Base-by-base conservation (phyloP, 2,888 invertebrate species). In the Rapana venosa region DNA sequence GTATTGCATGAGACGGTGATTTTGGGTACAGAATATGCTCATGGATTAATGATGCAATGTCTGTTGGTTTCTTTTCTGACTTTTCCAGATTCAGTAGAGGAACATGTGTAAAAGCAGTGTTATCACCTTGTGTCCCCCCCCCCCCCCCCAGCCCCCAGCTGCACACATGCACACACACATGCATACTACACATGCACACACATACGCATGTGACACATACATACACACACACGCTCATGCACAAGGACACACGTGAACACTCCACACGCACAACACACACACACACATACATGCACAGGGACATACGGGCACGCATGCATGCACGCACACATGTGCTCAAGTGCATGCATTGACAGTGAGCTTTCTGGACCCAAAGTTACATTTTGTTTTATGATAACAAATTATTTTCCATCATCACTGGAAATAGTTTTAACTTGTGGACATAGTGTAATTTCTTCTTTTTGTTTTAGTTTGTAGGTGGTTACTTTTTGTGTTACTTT, bases 101-200 rank as follows among this genome's bases (percentile, higher is more conserved):
- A 47, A 47, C 47, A 47, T 47, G 2, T 47, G 8, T 47, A 47
- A 47, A n/a, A 47, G 47, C 47, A 47, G 8, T 47, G 47, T 47
- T 47, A 47, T 5, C 47, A 5, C 47, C 47, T 35, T 66, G 66
- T 22, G 5, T 66, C 66, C 17, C 66, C 2, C 66, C 66, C 13
- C 26, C 66, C 13, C 47, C 66, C 66, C 17, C 26, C 66, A 6
- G 4, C 66, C 17, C 13, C 66, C 66, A 1, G 66, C 13, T 36
- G 36, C 86, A 86, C 61, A 86, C 86, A 86, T 22, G 22, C 86
- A 86, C 86, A 58, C 86, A 58, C 86, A 58, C 61, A n/a, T 58
- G 26, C 61, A 86, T 58, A 61, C 30, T 17, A 1, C 84, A 84
- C 36, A 83, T 84, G 84, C 84, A 84, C 36, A 84, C 56, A 15